phyloP scores from a whole-genome alignment of 2,113 vertebrate genomes.

The Neogale vison region DNA sequence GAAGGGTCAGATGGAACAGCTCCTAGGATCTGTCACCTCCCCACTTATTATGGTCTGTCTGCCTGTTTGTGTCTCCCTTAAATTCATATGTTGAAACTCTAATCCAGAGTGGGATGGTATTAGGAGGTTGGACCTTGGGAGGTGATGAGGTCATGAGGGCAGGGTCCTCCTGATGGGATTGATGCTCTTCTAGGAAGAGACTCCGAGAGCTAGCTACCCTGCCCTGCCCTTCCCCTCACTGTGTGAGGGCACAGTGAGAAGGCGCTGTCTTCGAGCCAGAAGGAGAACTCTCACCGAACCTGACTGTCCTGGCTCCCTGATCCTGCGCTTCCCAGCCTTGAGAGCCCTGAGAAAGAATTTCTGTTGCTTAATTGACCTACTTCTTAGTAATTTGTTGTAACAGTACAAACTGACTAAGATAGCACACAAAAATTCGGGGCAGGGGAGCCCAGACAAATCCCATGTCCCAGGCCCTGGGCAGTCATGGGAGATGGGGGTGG shows the following conservation, averaged over 20 bases:
- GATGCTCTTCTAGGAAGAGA: background rate
- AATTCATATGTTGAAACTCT: background rate
- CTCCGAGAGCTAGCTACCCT: background rate
- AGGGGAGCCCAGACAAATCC: background rate
- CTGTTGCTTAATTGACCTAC: background rate
- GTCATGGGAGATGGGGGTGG: background rate
- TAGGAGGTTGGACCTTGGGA: background rate
- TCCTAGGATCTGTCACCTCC: background rate
- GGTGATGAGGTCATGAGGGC: background rate
- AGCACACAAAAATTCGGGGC: background rate
- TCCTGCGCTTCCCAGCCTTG: background rate
- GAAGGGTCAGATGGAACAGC: background rate
- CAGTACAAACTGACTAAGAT: background rate
- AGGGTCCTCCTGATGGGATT: background rate
- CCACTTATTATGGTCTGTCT: background rate
- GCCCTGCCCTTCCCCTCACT: rapidly evolving
- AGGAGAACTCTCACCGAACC: background rate
- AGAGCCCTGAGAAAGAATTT: background rate
- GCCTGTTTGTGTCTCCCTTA: background rate
- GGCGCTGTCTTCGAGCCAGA: background rate
- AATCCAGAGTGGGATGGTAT: background rate
- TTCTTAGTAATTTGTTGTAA: background rate
- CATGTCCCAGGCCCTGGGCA: background rate
- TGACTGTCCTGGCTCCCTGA: background rate
- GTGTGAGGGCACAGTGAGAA: background rate